phyloP scores from a whole-genome alignment of 2,113 vertebrate genomes.

The Numenius arquata region DNA sequence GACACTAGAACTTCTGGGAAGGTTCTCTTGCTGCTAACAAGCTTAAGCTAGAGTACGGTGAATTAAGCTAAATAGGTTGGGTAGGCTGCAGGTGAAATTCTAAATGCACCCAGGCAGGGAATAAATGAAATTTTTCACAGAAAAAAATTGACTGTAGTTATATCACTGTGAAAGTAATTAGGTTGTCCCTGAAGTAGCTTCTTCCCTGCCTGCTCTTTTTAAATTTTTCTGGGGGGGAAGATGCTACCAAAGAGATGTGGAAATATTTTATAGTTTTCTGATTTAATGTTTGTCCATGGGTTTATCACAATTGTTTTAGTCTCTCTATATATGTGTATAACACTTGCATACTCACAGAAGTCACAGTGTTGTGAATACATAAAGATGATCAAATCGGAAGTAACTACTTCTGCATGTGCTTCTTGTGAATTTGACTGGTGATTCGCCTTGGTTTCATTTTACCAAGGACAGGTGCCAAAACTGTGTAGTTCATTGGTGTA shows the following conservation, averaged over 20 bases:
- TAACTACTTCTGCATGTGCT: background rate
- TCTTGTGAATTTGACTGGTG: background rate
- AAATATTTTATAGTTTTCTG: background rate
- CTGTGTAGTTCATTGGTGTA: background rate
- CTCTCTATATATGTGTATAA: background rate
- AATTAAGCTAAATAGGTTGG: background rate
- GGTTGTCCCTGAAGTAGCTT: background rate
- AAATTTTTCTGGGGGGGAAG: background rate
- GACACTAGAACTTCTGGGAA: background rate
- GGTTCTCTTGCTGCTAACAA: background rate
- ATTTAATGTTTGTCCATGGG: background rate
- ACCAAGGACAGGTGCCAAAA: background rate
- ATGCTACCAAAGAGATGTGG: background rate
- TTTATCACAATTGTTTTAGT: background rate
- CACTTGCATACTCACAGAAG: background rate
- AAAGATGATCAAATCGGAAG: background rate
- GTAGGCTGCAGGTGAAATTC: background rate
- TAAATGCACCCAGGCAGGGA: background rate
- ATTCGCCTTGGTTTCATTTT: background rate
- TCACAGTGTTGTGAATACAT: background rate
- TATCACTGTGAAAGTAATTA: background rate
- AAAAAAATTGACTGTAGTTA: background rate
- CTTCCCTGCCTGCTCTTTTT: background rate
- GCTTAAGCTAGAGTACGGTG: background rate
- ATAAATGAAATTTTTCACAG: background rate